These are phyloP conservation scores for Monochamus alternatus DNA, from an alignment of 2,888 invertebrate genomes.

Conservation along the genomic window DNA sequence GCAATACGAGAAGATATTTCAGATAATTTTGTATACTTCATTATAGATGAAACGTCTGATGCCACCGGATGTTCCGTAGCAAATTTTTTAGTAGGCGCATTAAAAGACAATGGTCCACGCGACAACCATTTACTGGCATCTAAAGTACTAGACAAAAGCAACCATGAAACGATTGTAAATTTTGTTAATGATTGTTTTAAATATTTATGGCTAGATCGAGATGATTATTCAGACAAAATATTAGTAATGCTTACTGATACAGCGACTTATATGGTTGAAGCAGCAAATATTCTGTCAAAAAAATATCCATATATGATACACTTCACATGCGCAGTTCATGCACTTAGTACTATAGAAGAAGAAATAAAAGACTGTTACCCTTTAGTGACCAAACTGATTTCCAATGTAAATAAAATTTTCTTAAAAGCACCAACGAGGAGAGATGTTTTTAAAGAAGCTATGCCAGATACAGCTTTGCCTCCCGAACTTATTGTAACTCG, in stretches of 20 bases:
- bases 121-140: background rate
- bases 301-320: constrained; percentile 13
- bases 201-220: background rate
- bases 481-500: constrained; percentile 60
- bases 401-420: constrained; percentile 51
- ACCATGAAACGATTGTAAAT: background rate
- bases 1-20: background rate
- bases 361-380: constrained; percentile 52
- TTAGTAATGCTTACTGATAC: constrained; percentile 17
- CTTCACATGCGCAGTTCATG: constrained; percentile 61
- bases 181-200: constrained; percentile 22
- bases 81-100: constrained; percentile 3
- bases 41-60: background rate
- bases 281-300: constrained; percentile 1
- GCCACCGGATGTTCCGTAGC: background rate
- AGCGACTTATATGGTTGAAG: background rate
- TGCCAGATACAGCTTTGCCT: constrained; percentile 56
- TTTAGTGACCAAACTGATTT: constrained; percentile 55
- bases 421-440: constrained; percentile 59
- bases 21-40: constrained; percentile 4
- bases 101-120: background rate
- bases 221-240: constrained; percentile 7
- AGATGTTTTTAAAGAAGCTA: constrained; percentile 57
- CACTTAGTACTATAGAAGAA: constrained; percentile 59
- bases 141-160: constrained; percentile 1